These are phyloP conservation scores for Podarcis siculus DNA, from an alignment of 2,797 vertebrate species.

Conservation along the genomic window DNA sequence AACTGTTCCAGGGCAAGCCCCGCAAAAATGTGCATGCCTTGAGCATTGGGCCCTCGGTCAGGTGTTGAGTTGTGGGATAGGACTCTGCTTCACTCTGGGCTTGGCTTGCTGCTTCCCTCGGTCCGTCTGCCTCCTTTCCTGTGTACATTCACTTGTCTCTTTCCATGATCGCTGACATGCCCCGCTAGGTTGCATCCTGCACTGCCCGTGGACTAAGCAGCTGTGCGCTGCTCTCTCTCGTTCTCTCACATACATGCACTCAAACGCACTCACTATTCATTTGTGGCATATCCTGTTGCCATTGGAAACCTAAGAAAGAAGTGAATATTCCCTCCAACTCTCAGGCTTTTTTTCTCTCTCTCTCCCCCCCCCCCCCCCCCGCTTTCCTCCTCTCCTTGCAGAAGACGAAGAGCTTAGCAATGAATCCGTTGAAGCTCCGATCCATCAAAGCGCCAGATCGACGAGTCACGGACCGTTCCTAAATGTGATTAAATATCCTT, in stretches of 20 bases:
- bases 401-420: slow-evolving; percentile 74
- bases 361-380: slow-evolving; percentile 28
- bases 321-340: slow-evolving; percentile 83
- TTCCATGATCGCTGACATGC: slow-evolving; percentile 39
- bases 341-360: slow-evolving; percentile 66
- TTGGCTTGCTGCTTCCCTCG: slow-evolving; percentile 21
- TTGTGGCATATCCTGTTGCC: slow-evolving; percentile 84
- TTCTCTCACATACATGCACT: slow-evolving; percentile 59
- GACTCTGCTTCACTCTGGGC: background rate
- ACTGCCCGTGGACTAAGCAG: slow-evolving; percentile 72
- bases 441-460: slow-evolving; percentile 65
- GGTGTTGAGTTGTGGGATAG: background rate
- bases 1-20: background rate
- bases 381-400: slow-evolving; percentile 65
- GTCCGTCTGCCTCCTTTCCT: slow-evolving; percentile 24
- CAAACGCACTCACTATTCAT: slow-evolving; percentile 77
- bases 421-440: slow-evolving; percentile 69
- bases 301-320: slow-evolving; percentile 87
- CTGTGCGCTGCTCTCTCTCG: slow-evolving; percentile 59
- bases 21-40: background rate
- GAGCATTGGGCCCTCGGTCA: background rate
- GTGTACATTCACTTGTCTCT: slow-evolving; percentile 52
- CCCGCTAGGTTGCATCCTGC: slow-evolving; percentile 57
- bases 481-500: slow-evolving; percentile 64
- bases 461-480: slow-evolving; percentile 66